A percentile compares a stretch with the other conserved stretches of the same genome.
Conservation (phyloP, 2,797 vertebrate genomes). For the Pterois miles region DNA sequence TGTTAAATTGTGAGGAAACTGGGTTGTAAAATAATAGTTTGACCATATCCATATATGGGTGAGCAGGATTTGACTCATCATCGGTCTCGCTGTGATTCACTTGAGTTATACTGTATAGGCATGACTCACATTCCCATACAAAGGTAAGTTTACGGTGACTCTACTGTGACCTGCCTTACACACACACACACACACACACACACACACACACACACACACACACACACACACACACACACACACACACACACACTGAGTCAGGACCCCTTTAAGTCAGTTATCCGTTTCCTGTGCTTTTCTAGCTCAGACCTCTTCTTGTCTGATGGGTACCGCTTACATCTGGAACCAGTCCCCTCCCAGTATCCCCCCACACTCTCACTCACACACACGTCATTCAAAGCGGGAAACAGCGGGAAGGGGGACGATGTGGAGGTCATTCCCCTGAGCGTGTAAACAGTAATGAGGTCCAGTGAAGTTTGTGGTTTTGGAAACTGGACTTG, state of each 20-base stretch:
- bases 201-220: conserved; percentile 23
- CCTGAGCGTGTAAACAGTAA: conserved; percentile 13
- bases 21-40: not conserved
- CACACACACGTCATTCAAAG: conserved; percentile 50
- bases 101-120: conserved; percentile 3
- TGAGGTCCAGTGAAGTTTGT: not conserved
- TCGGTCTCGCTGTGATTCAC: conserved; percentile 48
- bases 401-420: conserved; percentile 26
- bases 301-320: conserved; percentile 39
- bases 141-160: conserved; percentile 45
- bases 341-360: conserved; percentile 45
- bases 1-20: conserved; percentile 6
- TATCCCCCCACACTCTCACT: conserved; percentile 12
- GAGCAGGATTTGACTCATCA: conserved; percentile 38
- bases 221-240: conserved; percentile 26
- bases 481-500: not conserved
- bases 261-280: conserved; percentile 38
- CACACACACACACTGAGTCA: conserved; percentile 54
- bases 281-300: conserved; percentile 60
- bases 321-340: conserved; percentile 58
- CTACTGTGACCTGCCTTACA: conserved; percentile 42
- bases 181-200: not conserved
- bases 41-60: conserved; percentile 5
- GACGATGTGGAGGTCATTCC: conserved; percentile 26
- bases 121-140: conserved; percentile 46